Evolutionary conservation across 2,797 vertebrate species (phyloP).

Genomic region (Typhlichthys subterraneus): DNA sequence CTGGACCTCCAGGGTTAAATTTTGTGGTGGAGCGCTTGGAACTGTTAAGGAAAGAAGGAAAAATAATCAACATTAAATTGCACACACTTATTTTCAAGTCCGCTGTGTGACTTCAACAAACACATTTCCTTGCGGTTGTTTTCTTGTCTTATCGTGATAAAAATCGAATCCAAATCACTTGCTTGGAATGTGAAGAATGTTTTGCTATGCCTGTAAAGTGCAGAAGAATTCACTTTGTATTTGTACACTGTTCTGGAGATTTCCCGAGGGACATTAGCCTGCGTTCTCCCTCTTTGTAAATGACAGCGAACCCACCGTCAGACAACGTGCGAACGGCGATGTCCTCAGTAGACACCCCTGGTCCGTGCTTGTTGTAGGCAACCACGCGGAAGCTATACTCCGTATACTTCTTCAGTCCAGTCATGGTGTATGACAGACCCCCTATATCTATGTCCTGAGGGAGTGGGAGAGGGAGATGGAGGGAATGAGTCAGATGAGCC

Average conservation of each 20-base stretch:
- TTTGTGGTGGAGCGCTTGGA: conserved; percentile 93
- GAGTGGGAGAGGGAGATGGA: background rate
- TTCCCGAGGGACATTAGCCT: background rate
- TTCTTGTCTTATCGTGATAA: too few relatives aligned
- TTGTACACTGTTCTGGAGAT: background rate
- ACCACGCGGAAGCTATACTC: conserved; percentile 96
- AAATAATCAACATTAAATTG: background rate
- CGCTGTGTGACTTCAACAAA: background rate
- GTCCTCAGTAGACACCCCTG: conserved; percentile 94
- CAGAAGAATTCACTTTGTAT: too few relatives aligned
- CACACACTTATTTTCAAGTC: background rate
- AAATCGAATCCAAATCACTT: too few relatives aligned
- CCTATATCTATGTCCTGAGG: conserved; percentile 88
- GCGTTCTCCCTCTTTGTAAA: background rate
- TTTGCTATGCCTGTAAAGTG: too few relatives aligned
- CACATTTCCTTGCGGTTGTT: too few relatives aligned
- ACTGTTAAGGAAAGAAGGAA: conserved; percentile 73
- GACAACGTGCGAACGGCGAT: conserved; percentile 85
- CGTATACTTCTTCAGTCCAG: conserved; percentile 89
- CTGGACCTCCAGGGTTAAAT: conserved; percentile 92
- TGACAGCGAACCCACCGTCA: conserved; percentile 80
- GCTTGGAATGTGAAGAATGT: too few relatives aligned
- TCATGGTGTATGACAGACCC: conserved; percentile 83
- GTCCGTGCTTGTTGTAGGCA: conserved; percentile 95
- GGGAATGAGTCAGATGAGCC: background rate